Percentiles rank a stretch among this genome's conserved stretches.
These are phyloP conservation scores for Caenorhabditis virilis DNA, from an alignment of 2,888 invertebrate genomes.

Conservation along the genomic window DNA sequence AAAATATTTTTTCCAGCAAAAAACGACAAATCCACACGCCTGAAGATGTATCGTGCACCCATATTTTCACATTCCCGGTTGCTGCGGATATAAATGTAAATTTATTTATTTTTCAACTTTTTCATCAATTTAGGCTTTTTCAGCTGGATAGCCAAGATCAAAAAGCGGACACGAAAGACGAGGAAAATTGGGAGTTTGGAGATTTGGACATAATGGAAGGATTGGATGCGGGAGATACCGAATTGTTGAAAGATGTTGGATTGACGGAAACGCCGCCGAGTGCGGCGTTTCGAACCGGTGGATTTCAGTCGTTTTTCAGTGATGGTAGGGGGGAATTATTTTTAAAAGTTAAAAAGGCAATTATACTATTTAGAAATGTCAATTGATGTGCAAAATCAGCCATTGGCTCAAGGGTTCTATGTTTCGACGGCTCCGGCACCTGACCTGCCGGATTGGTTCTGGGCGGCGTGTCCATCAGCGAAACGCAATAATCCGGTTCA, in stretches of 20 bases:
- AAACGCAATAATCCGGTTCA: slow-evolving; percentile 55
- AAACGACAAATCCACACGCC: slow-evolving; percentile 84
- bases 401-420: slow-evolving; percentile 93
- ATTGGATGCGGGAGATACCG: slow-evolving; percentile 33
- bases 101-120: slow-evolving; percentile 1
- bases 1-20: not conserved
- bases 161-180: slow-evolving; percentile 21
- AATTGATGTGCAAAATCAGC: slow-evolving; percentile 80
- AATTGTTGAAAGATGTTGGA: slow-evolving; percentile 33
- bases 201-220: slow-evolving; percentile 37
- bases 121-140: no score
- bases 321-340: not conserved
- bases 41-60: slow-evolving; percentile 92
- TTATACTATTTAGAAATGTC: slow-evolving; percentile 18
- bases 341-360: not conserved
- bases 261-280: slow-evolving; percentile 18
- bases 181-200: slow-evolving; percentile 37
- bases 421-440: slow-evolving; percentile 90
- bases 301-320: slow-evolving; percentile 5
- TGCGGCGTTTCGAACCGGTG: slow-evolving; percentile 16
- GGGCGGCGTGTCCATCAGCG: slow-evolving; percentile 81
- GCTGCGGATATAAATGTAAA: slow-evolving; percentile 36
- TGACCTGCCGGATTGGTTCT: slow-evolving; percentile 81
- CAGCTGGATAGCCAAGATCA: slow-evolving; percentile 38
- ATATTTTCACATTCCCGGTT: slow-evolving; percentile 77